phyloP scores from a whole-genome alignment of 2,797 vertebrate genomes.

The Notolepis coatsorum region DNA sequence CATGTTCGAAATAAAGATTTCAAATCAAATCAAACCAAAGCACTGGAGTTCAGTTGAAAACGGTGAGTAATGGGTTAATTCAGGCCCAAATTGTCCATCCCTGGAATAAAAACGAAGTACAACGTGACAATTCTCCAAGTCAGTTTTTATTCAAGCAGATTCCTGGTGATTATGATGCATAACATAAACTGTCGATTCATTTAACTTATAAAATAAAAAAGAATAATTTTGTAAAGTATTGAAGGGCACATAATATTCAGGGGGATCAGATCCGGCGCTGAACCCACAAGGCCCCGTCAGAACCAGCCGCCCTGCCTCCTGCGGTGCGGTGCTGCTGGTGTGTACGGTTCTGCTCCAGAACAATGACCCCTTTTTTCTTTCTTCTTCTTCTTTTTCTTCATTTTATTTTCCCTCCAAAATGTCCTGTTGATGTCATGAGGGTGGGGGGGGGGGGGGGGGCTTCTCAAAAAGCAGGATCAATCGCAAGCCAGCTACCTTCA shows the following conservation, averaged over 20 bases:
- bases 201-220: constrained; percentile 64
- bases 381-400: constrained; percentile 25
- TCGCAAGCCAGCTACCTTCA: constrained; percentile 53
- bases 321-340: constrained; percentile 35
- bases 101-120: constrained; percentile 33
- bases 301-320: constrained; percentile 35
- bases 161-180: constrained; percentile 61
- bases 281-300: constrained; percentile 54
- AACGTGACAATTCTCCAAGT: constrained; percentile 41
- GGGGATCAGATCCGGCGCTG: constrained; percentile 39
- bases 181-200: constrained; percentile 60
- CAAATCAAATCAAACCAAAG: no score
- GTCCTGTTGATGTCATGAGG: constrained; percentile 43
- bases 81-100: no score
- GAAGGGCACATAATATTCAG: constrained; percentile 61
- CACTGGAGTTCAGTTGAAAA: no score
- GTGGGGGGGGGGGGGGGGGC: no score
- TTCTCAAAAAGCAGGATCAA: constrained; percentile 42
- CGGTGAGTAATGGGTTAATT: no score
- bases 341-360: constrained; percentile 22
- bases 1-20: no score
- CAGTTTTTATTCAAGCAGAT: constrained; percentile 70
- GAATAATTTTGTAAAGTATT: constrained; percentile 63
- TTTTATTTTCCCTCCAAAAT: constrained; percentile 26
- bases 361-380: neutral